Conservation (phyloP, 2,888 invertebrate genomes). For the Nebria brevicollis region DNA sequence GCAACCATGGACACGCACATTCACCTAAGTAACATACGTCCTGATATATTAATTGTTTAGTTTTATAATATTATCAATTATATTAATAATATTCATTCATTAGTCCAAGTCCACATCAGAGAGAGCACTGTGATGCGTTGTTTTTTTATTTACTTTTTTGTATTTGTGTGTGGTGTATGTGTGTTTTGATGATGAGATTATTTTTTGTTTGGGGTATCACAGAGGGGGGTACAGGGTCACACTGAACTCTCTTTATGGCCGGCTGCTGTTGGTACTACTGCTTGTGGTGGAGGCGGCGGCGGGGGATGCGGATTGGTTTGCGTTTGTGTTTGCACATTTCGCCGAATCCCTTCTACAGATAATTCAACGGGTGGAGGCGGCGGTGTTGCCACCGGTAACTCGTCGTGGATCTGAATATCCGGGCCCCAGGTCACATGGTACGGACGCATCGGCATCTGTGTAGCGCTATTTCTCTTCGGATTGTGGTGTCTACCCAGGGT, state of each 20-base stretch:
- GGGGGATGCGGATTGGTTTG: neutral
- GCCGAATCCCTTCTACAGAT: slow-evolving; percentile 32
- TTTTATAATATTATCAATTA: slow-evolving; percentile 25
- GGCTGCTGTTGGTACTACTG: slow-evolving; percentile 49
- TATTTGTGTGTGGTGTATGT: neutral
- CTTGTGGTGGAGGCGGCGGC: slow-evolving; percentile 6
- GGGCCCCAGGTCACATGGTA: slow-evolving; percentile 64
- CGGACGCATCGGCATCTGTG: slow-evolving; percentile 63
- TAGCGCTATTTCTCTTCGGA: slow-evolving; percentile 62
- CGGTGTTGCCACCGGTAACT: slow-evolving; percentile 35
- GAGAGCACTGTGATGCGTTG: slow-evolving; percentile 29
- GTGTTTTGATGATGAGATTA: slow-evolving; percentile 24
- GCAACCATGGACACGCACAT: slow-evolving; percentile 46
- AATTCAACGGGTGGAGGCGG: slow-evolving; percentile 39
- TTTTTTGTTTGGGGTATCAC: slow-evolving; percentile 34
- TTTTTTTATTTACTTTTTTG: slow-evolving; percentile 11
- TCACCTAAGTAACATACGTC: slow-evolving; percentile 47
- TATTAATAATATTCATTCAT: slow-evolving; percentile 10
- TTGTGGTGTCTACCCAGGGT: slow-evolving; percentile 59
- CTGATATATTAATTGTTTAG: slow-evolving; percentile 41
- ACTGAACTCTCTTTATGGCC: slow-evolving; percentile 64
- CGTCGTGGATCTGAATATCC: slow-evolving; percentile 62
- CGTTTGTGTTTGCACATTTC: slow-evolving; percentile 43
- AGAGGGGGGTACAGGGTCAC: slow-evolving; percentile 55
- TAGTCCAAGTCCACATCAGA: slow-evolving; percentile 8